Conservation (phyloP, 2,113 vertebrate species). For the Suricata suricatta region DNA sequence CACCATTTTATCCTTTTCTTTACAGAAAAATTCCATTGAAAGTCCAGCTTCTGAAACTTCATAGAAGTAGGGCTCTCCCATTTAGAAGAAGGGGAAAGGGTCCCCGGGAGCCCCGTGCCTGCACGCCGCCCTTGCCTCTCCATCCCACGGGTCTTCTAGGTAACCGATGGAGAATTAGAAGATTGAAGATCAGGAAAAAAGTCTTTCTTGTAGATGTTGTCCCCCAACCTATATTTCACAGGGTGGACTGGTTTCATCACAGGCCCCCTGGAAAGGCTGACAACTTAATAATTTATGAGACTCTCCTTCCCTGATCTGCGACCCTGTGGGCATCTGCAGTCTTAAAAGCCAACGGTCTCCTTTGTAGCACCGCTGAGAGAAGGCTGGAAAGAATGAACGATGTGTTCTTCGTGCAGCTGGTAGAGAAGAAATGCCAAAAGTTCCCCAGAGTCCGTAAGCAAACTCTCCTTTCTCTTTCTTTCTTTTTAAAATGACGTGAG, state of each 20-base stretch:
- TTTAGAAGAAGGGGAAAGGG: neutral
- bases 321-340: neutral
- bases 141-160: neutral
- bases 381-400: neutral
- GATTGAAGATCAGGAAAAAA: neutral
- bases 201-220: neutral
- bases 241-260: neutral
- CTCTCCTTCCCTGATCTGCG: neutral
- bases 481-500: neutral
- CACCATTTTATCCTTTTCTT: neutral
- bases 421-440: neutral
- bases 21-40: neutral
- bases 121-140: neutral
- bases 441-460: neutral
- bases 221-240: neutral
- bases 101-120: neutral
- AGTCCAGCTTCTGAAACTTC: neutral
- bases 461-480: neutral
- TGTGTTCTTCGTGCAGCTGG: neutral
- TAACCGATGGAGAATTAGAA: neutral
- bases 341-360: neutral
- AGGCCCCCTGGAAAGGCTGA: neutral
- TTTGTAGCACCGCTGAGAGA: neutral
- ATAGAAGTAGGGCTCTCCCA: neutral
- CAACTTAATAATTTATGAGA: neutral